These are phyloP conservation scores for Pachyramphus minor DNA, from an alignment of 2,113 vertebrate species.

Conservation along the genomic window DNA sequence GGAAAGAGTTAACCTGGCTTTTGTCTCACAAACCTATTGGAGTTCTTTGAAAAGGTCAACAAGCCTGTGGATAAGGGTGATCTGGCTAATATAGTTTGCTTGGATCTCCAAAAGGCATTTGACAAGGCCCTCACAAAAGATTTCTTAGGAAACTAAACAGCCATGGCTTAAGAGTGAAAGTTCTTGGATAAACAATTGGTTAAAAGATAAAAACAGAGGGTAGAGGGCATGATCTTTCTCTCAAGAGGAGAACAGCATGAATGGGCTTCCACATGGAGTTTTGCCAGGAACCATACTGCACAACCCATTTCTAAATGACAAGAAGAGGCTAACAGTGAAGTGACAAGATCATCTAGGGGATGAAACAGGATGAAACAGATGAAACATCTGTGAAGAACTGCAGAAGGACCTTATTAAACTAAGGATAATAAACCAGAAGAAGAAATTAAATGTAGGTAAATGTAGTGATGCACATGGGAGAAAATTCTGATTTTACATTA, in stretches of 20 bases:
- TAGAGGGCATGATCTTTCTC: background rate
- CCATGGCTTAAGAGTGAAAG: background rate
- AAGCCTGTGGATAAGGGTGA: conserved; percentile 23
- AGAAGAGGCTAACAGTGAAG: background rate
- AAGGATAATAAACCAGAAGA: background rate
- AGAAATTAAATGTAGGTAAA: background rate
- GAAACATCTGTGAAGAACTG: background rate
- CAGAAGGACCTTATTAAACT: background rate
- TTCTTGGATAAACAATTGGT: conserved; percentile 11
- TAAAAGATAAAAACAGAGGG: conserved; percentile 8
- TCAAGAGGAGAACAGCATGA: background rate
- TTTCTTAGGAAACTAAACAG: conserved; percentile 12
- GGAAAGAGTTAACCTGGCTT: background rate
- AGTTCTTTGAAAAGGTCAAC: conserved; percentile 39
- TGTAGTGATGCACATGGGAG: background rate
- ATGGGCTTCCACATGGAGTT: background rate
- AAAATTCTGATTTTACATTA: background rate
- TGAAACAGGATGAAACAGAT: background rate
- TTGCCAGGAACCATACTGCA: background rate
- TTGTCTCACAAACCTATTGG: background rate
- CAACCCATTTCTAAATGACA: background rate
- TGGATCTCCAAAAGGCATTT: background rate
- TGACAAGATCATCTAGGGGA: background rate
- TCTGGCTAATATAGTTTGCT: background rate
- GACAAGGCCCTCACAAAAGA: conserved; percentile 12